Percentiles rank a stretch among this genome's conserved stretches.
phyloP scores from a whole-genome alignment of 2,113 vertebrate genomes.

The Pycnonotus jocosus region DNA sequence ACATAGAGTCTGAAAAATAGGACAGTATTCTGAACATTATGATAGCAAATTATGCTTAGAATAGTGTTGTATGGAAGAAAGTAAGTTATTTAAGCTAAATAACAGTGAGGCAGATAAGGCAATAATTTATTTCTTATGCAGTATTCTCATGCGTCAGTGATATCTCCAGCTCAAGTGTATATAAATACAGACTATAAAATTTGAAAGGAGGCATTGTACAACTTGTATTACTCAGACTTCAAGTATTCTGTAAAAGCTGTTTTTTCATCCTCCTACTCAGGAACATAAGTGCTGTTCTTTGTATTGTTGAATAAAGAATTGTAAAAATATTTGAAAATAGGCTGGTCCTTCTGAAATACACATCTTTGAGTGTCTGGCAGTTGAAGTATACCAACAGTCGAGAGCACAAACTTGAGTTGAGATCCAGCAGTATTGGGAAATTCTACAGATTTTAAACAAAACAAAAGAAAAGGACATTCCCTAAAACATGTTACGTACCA shows the following conservation, averaged over 20 bases:
- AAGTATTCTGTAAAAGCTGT: not conserved
- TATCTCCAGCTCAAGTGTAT: not conserved
- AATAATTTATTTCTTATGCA: not conserved
- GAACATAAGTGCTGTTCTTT: not conserved
- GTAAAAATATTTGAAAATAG: constrained; percentile 6
- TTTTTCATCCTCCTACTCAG: not conserved
- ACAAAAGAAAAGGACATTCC: not conserved
- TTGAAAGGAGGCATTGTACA: not conserved
- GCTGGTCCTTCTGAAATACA: not conserved
- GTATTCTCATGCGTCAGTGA: not conserved
- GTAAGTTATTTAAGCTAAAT: not conserved
- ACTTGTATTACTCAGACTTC: not conserved
- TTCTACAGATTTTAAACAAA: not conserved
- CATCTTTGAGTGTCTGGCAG: not conserved
- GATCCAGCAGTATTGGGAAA: not conserved
- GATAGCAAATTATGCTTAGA: not conserved
- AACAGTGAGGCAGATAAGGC: not conserved
- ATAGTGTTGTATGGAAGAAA: not conserved
- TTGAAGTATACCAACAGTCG: not conserved
- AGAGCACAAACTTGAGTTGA: not conserved
- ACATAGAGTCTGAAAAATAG: not conserved
- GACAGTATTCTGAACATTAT: not conserved
- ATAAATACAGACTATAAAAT: not conserved
- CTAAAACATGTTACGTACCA: accelerated
- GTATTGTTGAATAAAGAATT: not conserved